These are phyloP conservation scores for Drosophila nr. fundita DNA, from an alignment of 2,888 invertebrate species.

Conservation along the genomic window DNA sequence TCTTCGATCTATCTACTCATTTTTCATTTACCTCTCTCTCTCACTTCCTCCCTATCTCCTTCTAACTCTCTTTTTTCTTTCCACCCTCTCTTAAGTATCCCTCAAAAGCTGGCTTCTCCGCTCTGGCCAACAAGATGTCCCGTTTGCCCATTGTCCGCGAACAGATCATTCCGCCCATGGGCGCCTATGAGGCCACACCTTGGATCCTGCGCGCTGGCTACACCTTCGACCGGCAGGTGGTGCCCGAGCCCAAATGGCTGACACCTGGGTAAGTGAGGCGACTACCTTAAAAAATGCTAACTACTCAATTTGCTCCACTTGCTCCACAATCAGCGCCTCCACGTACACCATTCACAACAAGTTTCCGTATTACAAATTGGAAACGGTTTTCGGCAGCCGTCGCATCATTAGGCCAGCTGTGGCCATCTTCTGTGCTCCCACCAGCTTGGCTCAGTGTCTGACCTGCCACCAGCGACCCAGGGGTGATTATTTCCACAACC, in stretches of 20 bases:
- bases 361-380: constrained; percentile 61
- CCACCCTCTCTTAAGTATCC: constrained; percentile 66
- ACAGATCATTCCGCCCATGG: constrained; percentile 71
- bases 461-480: constrained; percentile 74
- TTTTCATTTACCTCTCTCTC: background rate
- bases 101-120: constrained; percentile 78
- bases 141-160: constrained; percentile 58
- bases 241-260: constrained; percentile 47
- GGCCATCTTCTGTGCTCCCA: constrained; percentile 74
- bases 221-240: constrained; percentile 73
- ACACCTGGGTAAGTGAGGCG: constrained; percentile 60
- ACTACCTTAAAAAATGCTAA: too few relatives aligned
- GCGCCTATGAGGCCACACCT: constrained; percentile 68
- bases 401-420: constrained; percentile 78
- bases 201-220: constrained; percentile 43
- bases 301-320: background rate
- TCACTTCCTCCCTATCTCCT: background rate
- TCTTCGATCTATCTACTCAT: too few relatives aligned
- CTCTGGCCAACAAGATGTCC: constrained; percentile 74
- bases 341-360: constrained; percentile 64
- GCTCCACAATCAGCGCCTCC: constrained; percentile 57
- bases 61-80: too few relatives aligned
- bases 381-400: constrained; percentile 72
- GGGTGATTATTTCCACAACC: constrained; percentile 88
- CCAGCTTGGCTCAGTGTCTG: constrained; percentile 69